Evolutionary conservation across 2,888 invertebrate genomes (phyloP).

Genomic region (Philereme vetulata): DNA sequence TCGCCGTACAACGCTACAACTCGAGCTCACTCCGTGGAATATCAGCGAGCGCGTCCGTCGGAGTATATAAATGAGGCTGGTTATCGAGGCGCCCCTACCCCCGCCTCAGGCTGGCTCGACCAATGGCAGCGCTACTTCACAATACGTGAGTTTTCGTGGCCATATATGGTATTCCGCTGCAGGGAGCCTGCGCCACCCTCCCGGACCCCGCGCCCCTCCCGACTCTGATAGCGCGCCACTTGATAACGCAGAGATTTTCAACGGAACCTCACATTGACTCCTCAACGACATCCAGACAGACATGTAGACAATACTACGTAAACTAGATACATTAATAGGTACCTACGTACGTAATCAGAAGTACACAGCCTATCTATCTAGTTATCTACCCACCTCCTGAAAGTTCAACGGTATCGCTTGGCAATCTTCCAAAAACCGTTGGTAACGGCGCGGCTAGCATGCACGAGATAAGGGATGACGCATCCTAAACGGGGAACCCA

Average conservation of each 20-base stretch:
- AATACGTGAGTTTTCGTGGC: conserved; percentile 77
- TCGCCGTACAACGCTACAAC: conserved; percentile 77
- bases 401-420: conserved; percentile 51
- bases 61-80: conserved; percentile 84
- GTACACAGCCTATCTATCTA: conserved; percentile 2
- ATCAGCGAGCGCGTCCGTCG: conserved; percentile 71
- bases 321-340: not conserved
- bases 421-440: conserved; percentile 41
- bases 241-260: conserved; percentile 68
- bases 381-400: conserved; percentile 19
- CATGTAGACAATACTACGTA: conserved; percentile 11
- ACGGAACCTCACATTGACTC: conserved; percentile 49
- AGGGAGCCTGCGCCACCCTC: conserved; percentile 80
- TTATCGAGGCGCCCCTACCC: conserved; percentile 82
- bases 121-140: conserved; percentile 85
- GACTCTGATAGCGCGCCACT: conserved; percentile 60
- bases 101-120: conserved; percentile 77
- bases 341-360: conserved; percentile 5
- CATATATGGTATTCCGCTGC: conserved; percentile 83
- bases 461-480: conserved; percentile 29
- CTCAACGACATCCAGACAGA: conserved; percentile 27
- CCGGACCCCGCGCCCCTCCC: conserved; percentile 51
- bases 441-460: conserved; percentile 18
- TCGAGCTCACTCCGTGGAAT: conserved; percentile 82
- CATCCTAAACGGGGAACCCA: conserved; percentile 28